Percentiles rank a stretch among this genome's conserved stretches.
These are phyloP conservation scores for Pachyramphus minor DNA, from an alignment of 2,113 vertebrate species.

Conservation along the genomic window DNA sequence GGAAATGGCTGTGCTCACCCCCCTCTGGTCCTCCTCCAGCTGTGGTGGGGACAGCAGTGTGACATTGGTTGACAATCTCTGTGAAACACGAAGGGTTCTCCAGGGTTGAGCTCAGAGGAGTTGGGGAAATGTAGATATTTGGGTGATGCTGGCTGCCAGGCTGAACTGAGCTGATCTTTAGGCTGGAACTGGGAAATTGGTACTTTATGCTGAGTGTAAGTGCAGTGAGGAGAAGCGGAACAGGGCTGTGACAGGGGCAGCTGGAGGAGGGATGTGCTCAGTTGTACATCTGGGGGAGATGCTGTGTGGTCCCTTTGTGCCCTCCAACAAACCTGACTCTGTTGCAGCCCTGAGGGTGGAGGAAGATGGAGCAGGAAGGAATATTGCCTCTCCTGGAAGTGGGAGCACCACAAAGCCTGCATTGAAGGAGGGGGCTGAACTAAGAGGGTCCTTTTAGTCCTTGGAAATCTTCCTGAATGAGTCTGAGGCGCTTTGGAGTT, in stretches of 20 bases:
- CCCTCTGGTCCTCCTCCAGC: not conserved
- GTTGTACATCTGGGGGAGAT: not conserved
- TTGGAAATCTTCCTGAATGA: not conserved
- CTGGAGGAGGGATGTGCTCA: not conserved
- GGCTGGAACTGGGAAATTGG: not conserved
- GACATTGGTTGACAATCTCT: not conserved
- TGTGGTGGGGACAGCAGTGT: not conserved
- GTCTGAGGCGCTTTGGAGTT: not conserved
- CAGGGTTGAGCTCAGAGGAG: not conserved
- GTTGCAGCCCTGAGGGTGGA: not conserved
- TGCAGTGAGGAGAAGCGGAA: not conserved
- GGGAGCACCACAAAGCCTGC: not conserved
- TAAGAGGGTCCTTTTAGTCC: not conserved
- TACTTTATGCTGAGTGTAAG: not conserved
- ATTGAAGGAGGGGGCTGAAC: not conserved
- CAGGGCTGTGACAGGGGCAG: not conserved
- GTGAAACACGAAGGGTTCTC: not conserved
- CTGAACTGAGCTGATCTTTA: not conserved
- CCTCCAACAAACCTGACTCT: constrained; percentile 15
- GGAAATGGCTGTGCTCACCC: accelerated
- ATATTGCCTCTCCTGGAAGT: not conserved
- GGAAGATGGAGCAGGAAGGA: not conserved
- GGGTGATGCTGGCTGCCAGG: not conserved
- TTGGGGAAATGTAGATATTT: accelerated
- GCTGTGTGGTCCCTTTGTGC: constrained; percentile 40